Conservation (phyloP, 2,888 invertebrate species). For the Parasteatoda lunata region DNA sequence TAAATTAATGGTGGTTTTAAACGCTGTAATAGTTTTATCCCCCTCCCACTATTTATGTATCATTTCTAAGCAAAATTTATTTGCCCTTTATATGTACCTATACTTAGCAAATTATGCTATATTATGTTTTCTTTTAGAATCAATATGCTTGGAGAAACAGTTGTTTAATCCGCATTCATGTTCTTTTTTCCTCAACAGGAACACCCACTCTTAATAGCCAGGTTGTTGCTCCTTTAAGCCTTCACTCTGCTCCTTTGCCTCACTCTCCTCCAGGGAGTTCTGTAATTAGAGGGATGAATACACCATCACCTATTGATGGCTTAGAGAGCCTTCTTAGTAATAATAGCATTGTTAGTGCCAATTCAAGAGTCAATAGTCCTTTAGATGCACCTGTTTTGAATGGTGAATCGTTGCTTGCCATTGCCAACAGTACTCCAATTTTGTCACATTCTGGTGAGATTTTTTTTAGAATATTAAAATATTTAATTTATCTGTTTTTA, state of each 20-base stretch:
- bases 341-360: slow-evolving; percentile 43
- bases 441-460: slow-evolving; percentile 54
- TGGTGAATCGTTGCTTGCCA: slow-evolving; percentile 43
- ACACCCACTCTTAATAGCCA: slow-evolving; percentile 73
- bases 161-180: no score
- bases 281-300: slow-evolving; percentile 43
- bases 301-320: slow-evolving; percentile 67
- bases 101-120: no score
- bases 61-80: no score
- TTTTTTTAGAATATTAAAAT: neutral
- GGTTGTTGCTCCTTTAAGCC: slow-evolving; percentile 72
- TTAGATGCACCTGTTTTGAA: slow-evolving; percentile 62
- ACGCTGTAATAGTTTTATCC: no score
- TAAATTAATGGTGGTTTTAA: no score
- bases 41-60: no score
- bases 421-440: slow-evolving; percentile 40
- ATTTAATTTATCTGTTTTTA: neutral
- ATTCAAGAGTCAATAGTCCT: slow-evolving; percentile 59
- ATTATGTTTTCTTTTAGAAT: neutral
- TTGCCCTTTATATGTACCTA: no score
- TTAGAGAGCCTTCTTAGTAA: slow-evolving; percentile 45
- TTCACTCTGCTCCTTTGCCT: slow-evolving; percentile 69
- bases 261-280: slow-evolving; percentile 69
- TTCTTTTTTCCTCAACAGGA: slow-evolving; percentile 69
- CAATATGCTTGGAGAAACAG: neutral